Conservation (phyloP, 2,888 invertebrate species). For the Agriopis leucophaearia region DNA sequence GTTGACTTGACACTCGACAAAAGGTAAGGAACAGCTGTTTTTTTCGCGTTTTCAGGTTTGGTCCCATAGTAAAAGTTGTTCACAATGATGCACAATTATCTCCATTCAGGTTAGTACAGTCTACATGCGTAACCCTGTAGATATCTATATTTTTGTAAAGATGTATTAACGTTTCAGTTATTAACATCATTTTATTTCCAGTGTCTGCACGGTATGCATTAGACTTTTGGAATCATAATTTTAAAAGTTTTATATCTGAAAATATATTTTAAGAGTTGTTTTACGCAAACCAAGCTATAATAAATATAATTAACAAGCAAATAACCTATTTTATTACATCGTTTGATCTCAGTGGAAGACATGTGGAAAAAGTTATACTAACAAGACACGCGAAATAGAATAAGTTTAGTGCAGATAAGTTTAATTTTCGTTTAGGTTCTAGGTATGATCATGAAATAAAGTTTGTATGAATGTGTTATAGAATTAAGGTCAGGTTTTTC, state of each 20-base stretch:
- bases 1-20: too few species aligned
- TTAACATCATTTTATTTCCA: not conserved
- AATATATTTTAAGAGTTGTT: slow-evolving; percentile 20
- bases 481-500: too few species aligned
- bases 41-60: too few species aligned
- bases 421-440: not conserved
- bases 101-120: too few species aligned
- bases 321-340: slow-evolving; percentile 22
- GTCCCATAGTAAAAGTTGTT: too few species aligned
- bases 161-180: not conserved
- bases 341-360: slow-evolving; percentile 29
- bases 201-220: not conserved
- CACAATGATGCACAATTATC: too few species aligned
- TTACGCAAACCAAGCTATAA: slow-evolving; percentile 22
- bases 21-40: too few species aligned
- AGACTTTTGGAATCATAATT: not conserved
- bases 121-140: too few species aligned
- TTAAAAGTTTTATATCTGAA: slow-evolving; percentile 3
- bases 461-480: not conserved
- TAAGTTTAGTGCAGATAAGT: slow-evolving; percentile 1
- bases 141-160: too few species aligned
- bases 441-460: not conserved
- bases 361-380: slow-evolving; percentile 26
- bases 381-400: slow-evolving; percentile 10
- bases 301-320: slow-evolving; percentile 35